Evolutionary conservation across 2,888 invertebrate species (phyloP).

Genomic region (Liodrosophila aerea): DNA sequence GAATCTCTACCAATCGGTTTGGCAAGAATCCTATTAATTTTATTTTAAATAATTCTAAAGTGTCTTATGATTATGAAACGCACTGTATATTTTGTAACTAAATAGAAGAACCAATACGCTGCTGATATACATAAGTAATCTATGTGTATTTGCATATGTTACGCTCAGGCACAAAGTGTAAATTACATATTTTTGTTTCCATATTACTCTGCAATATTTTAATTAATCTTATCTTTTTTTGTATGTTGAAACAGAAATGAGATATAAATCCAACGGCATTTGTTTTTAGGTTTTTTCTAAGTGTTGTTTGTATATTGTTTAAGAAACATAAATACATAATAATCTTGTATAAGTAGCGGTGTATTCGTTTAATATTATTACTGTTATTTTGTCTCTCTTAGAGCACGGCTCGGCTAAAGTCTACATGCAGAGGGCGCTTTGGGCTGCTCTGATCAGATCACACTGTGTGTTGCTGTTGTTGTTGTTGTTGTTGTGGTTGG

Average conservation of each 20-base stretch:
- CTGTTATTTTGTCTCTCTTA: conserved; percentile 43
- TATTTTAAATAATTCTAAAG: too few relatives aligned
- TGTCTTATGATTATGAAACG: too few relatives aligned
- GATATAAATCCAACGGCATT: conserved; percentile 43
- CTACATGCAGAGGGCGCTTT: conserved; percentile 55
- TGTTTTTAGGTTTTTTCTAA: conserved; percentile 28
- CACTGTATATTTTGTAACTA: conserved; percentile 34
- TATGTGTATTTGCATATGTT: conserved; percentile 64
- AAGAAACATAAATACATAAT: conserved; percentile 46
- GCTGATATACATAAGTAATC: conserved; percentile 33
- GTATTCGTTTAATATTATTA: conserved; percentile 24
- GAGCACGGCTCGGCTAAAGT: conserved; percentile 70
- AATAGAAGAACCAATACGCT: conserved; percentile 40
- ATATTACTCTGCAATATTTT: conserved; percentile 44
- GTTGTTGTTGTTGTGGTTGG: conserved; percentile 7
- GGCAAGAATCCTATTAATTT: too few relatives aligned
- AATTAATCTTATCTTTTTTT: conserved; percentile 2
- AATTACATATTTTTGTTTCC: conserved; percentile 74
- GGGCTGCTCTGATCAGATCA: conserved; percentile 55
- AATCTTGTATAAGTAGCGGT: conserved; percentile 47
- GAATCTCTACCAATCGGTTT: too few relatives aligned
- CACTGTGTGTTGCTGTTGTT: conserved; percentile 29
- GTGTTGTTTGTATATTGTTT: conserved; percentile 46
- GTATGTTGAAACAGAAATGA: conserved; percentile 32
- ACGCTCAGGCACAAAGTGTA: conserved; percentile 81